phyloP scores from a whole-genome alignment of 2,797 vertebrate species.

The Sebastes nivosus region DNA sequence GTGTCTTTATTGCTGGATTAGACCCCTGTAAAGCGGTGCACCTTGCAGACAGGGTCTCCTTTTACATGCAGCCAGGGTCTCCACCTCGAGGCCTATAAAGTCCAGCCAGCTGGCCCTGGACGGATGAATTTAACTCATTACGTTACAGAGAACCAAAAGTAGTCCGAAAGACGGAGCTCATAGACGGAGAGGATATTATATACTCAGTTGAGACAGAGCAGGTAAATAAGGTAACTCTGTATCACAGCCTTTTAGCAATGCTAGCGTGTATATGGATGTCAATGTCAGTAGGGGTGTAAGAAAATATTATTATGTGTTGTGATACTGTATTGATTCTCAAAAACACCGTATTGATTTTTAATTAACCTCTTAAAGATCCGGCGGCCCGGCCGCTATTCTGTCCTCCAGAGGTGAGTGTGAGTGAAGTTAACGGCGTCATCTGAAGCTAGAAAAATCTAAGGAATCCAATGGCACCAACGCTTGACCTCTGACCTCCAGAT shows the following conservation, averaged over 20 bases:
- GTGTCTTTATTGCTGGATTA: slow-evolving; percentile 76
- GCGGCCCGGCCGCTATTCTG: too few species aligned
- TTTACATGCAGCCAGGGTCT: slow-evolving; percentile 63
- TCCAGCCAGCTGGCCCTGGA: slow-evolving; percentile 63
- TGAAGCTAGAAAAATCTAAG: too few species aligned
- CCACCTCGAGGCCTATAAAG: slow-evolving; percentile 74
- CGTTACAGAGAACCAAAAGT: slow-evolving; percentile 33
- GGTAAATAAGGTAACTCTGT: neutral
- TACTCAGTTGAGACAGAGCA: neutral
- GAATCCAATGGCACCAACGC: too few species aligned
- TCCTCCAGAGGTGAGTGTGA: too few species aligned
- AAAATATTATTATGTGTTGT: too few species aligned
- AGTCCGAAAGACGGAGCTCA: slow-evolving; percentile 10
- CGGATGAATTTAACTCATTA: slow-evolving; percentile 67
- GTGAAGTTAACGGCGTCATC: too few species aligned
- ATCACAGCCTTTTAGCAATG: neutral
- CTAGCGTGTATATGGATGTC: neutral
- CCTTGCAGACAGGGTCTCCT: slow-evolving; percentile 70
- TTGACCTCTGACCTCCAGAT: too few species aligned
- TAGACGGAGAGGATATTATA: neutral
- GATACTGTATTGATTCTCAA: too few species aligned
- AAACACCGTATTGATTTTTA: too few species aligned
- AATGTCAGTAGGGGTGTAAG: neutral
- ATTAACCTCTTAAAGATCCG: too few species aligned
- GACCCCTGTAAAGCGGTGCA: slow-evolving; percentile 71